phyloP scores from a whole-genome alignment of 2,797 vertebrate genomes.

The Sarcophilus harrisii region DNA sequence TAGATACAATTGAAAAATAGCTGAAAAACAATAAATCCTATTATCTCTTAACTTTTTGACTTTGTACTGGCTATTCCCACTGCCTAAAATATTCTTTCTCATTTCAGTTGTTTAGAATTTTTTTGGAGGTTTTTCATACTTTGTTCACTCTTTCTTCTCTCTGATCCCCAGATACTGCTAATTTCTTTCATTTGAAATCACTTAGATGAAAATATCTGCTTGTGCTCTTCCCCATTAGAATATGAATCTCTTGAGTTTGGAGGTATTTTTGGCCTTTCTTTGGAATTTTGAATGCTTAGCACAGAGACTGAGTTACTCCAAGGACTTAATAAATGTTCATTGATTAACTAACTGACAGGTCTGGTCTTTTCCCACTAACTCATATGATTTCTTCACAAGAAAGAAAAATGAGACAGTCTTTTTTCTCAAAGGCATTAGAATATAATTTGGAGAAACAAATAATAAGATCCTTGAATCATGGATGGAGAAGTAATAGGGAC shows the following conservation, averaged over 20 bases:
- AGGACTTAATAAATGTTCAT: not conserved
- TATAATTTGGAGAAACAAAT: not conserved
- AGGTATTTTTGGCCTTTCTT: not conserved
- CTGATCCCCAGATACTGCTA: not conserved
- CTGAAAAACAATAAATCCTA: not conserved
- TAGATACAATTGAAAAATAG: not conserved
- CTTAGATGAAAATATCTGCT: not conserved
- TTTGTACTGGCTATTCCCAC: not conserved
- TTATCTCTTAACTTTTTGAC: not conserved
- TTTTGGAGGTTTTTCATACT: not conserved
- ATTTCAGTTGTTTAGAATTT: not conserved
- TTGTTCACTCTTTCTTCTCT: not conserved
- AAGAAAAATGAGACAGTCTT: not conserved
- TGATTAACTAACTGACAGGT: not conserved
- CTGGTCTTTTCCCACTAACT: not conserved
- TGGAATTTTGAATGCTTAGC: not conserved
- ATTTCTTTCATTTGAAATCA: not conserved
- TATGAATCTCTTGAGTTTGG: not conserved
- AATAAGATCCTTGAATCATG: not conserved
- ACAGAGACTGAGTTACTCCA: not conserved
- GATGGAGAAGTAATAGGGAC: not conserved
- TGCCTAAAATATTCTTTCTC: not conserved
- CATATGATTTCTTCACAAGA: not conserved
- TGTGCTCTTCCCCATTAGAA: not conserved
- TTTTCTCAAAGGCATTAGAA: constrained; percentile 24